phyloP scores from a whole-genome alignment of 2,113 vertebrate genomes.

The Rhinichthys klamathensis region DNA sequence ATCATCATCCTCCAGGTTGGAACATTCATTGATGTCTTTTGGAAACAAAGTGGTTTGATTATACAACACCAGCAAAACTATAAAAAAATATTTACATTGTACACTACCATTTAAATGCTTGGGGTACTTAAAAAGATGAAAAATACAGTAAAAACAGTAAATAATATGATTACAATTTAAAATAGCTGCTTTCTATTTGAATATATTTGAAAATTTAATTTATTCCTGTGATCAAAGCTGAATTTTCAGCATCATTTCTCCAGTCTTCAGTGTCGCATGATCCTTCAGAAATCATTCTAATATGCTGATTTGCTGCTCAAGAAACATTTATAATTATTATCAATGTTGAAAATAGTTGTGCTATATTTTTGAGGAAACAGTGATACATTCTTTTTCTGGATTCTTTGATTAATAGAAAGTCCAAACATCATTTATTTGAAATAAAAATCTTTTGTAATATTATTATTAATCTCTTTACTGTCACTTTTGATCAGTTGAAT shows the following conservation, averaged over 20 bases:
- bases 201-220: background rate
- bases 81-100: background rate
- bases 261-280: background rate
- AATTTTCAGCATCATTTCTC: background rate
- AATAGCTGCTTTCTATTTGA: background rate
- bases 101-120: background rate
- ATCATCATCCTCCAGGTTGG: constrained; percentile 86
- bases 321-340: background rate
- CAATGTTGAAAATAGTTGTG: background rate
- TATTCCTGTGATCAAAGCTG: background rate
- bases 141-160: too few relatives aligned
- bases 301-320: background rate
- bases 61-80: background rate
- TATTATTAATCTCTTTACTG: background rate
- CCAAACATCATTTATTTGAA: background rate
- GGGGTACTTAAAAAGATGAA: background rate
- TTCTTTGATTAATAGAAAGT: background rate
- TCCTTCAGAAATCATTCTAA: background rate
- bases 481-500: background rate
- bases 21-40: constrained; percentile 85
- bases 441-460: background rate
- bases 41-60: background rate
- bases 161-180: too few relatives aligned
- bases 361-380: background rate
- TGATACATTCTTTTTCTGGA: background rate